These are phyloP conservation scores for Psylliodes chrysocephalus DNA, from an alignment of 2,888 invertebrate species.

Conservation along the genomic window DNA sequence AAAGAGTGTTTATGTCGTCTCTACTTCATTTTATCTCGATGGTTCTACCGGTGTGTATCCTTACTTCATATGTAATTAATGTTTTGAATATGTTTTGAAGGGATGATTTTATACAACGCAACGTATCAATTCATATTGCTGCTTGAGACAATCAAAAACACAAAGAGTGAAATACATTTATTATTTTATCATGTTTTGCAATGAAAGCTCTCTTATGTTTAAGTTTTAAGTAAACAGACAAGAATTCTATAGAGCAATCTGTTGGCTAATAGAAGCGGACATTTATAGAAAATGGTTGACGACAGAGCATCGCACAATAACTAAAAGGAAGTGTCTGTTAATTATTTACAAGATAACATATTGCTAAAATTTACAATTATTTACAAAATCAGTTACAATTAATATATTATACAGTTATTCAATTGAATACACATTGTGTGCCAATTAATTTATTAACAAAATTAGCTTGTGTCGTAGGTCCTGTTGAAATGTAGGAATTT, in stretches of 20 bases:
- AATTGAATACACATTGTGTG: constrained; percentile 3
- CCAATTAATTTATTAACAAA: too few species aligned
- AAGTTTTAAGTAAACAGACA: constrained; percentile 52
- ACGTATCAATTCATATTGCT: constrained; percentile 65
- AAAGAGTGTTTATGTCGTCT: too few species aligned
- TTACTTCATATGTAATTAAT: too few species aligned
- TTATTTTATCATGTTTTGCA: constrained; percentile 52
- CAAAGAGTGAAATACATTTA: constrained; percentile 56
- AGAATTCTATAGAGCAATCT: constrained; percentile 59
- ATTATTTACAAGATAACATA: constrained; percentile 11
- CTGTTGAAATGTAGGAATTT: too few species aligned
- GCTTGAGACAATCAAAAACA: constrained; percentile 57
- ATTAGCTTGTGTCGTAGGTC: too few species aligned
- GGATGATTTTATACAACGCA: constrained; percentile 47
- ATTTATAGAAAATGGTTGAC: constrained; percentile 57
- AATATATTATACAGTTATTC: constrained; percentile 1
- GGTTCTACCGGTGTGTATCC: too few species aligned
- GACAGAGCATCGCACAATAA: constrained; percentile 30
- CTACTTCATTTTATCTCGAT: too few species aligned
- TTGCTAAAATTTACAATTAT: constrained; percentile 11
- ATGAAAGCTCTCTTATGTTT: constrained; percentile 55
- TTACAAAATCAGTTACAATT: constrained; percentile 21
- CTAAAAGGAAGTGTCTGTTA: constrained; percentile 21
- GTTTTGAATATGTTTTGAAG: not conserved
- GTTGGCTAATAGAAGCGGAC: constrained; percentile 61